Conservation (phyloP, 2,888 invertebrate species). For the Callimorpha dominula region DNA sequence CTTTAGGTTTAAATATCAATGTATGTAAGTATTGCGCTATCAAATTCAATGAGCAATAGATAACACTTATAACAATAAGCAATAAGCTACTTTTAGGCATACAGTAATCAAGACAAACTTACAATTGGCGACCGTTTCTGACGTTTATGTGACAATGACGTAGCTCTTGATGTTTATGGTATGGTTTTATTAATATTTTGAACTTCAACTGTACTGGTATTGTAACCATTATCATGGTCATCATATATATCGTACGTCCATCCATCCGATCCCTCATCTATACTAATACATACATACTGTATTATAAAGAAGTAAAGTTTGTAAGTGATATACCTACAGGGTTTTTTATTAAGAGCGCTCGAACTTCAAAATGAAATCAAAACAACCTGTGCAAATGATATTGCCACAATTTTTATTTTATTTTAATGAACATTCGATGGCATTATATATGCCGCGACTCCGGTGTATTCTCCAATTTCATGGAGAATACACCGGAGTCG, state of each 20-base stretch:
- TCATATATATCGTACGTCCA: neutral
- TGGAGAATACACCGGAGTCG: no score
- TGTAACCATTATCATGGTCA: neutral
- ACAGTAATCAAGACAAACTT: conserved; percentile 27
- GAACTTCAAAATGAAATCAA: no score
- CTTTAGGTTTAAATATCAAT: neutral
- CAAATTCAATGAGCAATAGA: conserved; percentile 6
- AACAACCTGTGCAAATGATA: no score
- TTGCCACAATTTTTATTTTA: no score
- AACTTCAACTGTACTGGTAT: neutral
- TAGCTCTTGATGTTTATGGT: neutral
- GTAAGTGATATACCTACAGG: no score
- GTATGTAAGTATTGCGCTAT: neutral
- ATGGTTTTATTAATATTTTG: conserved; percentile 6
- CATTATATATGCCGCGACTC: no score
- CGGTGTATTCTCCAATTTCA: no score
- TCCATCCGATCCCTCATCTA: neutral
- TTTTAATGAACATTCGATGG: no score
- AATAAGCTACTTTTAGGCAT: conserved; percentile 36
- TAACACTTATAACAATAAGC: conserved; percentile 35
- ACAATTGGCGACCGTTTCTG: conserved; percentile 14
- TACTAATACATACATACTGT: no score
- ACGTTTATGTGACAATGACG: conserved; percentile 16
- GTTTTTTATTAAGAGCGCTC: no score
- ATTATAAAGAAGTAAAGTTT: no score